phyloP scores from a whole-genome alignment of 2,113 vertebrate genomes.

The Dasyornis broadbenti region DNA sequence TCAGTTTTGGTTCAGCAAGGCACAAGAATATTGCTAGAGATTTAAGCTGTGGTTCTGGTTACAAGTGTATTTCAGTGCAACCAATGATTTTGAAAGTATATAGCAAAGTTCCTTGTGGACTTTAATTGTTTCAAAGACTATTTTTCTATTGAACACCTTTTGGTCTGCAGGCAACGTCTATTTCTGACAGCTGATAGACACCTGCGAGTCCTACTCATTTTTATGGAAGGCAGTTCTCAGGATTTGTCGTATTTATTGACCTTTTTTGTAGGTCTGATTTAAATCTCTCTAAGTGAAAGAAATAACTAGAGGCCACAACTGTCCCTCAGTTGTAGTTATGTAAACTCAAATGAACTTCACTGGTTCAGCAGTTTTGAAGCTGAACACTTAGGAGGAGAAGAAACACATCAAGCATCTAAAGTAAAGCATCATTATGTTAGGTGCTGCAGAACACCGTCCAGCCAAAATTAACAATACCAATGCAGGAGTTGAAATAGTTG shows the following conservation, averaged over 20 bases:
- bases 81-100: neutral
- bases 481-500: neutral
- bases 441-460: neutral
- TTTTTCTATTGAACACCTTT: neutral
- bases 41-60: neutral
- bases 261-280: neutral
- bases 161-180: neutral
- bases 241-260: conserved; percentile 10
- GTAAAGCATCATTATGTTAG: neutral
- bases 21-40: neutral
- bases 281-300: neutral
- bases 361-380: neutral
- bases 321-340: neutral
- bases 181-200: conserved; percentile 5
- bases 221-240: neutral
- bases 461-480: neutral
- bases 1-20: neutral
- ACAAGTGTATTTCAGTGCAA: neutral
- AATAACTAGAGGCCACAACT: neutral
- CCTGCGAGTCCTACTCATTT: neutral
- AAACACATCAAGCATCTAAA: neutral
- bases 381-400: fast-evolving
- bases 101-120: neutral
- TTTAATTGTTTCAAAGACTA: neutral
- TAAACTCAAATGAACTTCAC: neutral